A percentile compares a stretch with the other conserved stretches of the same genome.
Evolutionary conservation across 2,797 vertebrate species (phyloP).

Genomic region (Neosalanx taihuensis): DNA sequence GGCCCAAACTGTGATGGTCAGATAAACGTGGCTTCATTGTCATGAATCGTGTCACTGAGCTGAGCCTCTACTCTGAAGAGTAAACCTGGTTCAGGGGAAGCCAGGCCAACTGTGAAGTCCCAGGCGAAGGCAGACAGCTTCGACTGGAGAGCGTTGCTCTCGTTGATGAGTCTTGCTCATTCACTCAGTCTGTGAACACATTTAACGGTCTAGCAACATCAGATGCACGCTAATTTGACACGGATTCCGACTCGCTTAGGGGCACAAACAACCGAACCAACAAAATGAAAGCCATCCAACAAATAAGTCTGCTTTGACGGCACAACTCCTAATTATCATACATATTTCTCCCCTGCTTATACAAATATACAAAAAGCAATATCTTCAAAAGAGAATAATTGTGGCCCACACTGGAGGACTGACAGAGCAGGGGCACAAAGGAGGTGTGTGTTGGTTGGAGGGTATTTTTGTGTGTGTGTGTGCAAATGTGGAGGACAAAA

Average conservation of each 20-base stretch:
- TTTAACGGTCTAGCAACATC: slow-evolving; percentile 44
- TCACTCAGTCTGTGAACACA: slow-evolving; percentile 29
- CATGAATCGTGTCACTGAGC: neutral
- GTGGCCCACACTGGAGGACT: slow-evolving; percentile 30
- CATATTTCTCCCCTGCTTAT: neutral
- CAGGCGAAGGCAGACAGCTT: slow-evolving; percentile 14
- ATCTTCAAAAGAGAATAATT: slow-evolving; percentile 9
- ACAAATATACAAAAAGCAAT: neutral
- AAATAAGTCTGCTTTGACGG: neutral
- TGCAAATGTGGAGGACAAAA: neutral
- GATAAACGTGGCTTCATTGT: too few species aligned
- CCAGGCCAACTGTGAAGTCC: slow-evolving; percentile 6
- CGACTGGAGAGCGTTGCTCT: slow-evolving; percentile 9
- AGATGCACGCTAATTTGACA: slow-evolving; percentile 33
- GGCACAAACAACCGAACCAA: slow-evolving; percentile 43
- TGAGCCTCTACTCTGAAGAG: slow-evolving; percentile 18
- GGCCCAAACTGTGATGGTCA: too few species aligned
- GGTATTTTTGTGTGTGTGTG: neutral
- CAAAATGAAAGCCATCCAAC: slow-evolving; percentile 9
- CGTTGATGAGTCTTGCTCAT: slow-evolving; percentile 22
- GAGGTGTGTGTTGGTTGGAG: neutral
- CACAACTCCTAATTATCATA: neutral
- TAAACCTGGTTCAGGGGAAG: slow-evolving; percentile 19
- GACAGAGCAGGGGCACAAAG: neutral
- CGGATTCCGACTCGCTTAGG: slow-evolving; percentile 38